A percentile compares a stretch with the other conserved stretches of the same genome.
Evolutionary conservation across 1,140 invertebrate species (phyloP).

Genomic region (Cydia amplana): DNA sequence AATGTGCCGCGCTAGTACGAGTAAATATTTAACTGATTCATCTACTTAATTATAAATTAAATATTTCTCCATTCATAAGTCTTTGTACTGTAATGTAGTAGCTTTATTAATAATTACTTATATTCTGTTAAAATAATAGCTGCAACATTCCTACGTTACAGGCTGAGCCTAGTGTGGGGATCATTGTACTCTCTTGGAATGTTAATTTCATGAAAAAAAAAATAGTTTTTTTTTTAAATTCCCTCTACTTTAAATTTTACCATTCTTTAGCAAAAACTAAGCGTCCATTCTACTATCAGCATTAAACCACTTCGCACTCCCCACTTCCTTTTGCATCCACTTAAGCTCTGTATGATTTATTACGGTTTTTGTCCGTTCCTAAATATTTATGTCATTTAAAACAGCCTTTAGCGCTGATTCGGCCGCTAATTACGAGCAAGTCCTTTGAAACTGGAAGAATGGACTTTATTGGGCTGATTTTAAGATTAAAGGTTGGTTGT

Average conservation of each 20-base stretch:
- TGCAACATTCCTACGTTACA: no score
- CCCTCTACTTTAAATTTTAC: background rate
- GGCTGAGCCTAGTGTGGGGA: no score
- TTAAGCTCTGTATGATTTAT: constrained; percentile 12
- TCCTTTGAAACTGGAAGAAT: background rate
- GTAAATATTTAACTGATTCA: no score
- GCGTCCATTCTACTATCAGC: background rate
- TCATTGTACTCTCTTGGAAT: no score
- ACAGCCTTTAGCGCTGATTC: constrained; percentile 17
- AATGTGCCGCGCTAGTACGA: no score
- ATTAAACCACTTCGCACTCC: background rate
- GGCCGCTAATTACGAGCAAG: background rate
- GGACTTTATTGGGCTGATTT: background rate
- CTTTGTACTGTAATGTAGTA: no score
- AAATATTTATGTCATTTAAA: constrained; percentile 32
- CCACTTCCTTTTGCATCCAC: background rate
- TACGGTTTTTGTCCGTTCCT: constrained; percentile 16
- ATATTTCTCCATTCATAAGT: no score
- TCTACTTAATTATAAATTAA: no score
- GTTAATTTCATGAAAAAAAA: no score
- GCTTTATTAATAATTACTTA: no score
- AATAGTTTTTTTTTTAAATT: no score
- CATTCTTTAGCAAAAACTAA: background rate
- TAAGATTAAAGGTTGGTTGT: background rate
- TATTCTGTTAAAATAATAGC: no score